These are phyloP conservation scores for Platycheirus rosarum DNA, from an alignment of 2,888 invertebrate species.

Conservation along the genomic window DNA sequence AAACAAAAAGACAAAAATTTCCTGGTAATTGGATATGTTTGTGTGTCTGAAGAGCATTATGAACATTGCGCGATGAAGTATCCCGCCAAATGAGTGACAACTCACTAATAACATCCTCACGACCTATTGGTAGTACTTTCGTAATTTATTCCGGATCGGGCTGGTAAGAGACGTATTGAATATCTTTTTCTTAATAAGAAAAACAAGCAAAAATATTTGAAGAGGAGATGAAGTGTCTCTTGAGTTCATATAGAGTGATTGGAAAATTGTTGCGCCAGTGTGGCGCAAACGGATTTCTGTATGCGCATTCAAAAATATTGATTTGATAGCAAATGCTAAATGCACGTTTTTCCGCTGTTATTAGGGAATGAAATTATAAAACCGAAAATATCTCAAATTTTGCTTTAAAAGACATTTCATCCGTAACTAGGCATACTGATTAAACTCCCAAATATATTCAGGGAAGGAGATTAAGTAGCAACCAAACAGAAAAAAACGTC, in stretches of 20 bases:
- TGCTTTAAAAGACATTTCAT: too few species aligned
- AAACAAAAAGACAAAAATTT: conserved; percentile 52
- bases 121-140: conserved; percentile 17
- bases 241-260: conserved; percentile 19
- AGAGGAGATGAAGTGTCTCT: conserved; percentile 31
- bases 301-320: too few species aligned
- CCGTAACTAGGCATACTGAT: too few species aligned
- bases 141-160: conserved; percentile 29
- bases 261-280: conserved; percentile 27
- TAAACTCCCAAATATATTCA: too few species aligned
- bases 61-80: conserved; percentile 31
- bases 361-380: too few species aligned
- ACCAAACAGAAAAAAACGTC: too few species aligned
- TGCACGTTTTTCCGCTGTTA: too few species aligned
- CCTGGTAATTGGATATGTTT: conserved; percentile 72
- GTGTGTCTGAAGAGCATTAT: conserved; percentile 67
- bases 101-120: conserved; percentile 68
- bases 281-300: conserved; percentile 8
- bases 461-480: too few species aligned
- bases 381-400: too few species aligned
- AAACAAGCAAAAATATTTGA: conserved; percentile 60
- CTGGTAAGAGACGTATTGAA: conserved; percentile 52
- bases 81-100: conserved; percentile 64
- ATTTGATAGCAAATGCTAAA: too few species aligned
- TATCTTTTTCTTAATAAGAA: conserved; percentile 53